phyloP scores from a whole-genome alignment of 2,113 vertebrate species.

The Piprites chloris region DNA sequence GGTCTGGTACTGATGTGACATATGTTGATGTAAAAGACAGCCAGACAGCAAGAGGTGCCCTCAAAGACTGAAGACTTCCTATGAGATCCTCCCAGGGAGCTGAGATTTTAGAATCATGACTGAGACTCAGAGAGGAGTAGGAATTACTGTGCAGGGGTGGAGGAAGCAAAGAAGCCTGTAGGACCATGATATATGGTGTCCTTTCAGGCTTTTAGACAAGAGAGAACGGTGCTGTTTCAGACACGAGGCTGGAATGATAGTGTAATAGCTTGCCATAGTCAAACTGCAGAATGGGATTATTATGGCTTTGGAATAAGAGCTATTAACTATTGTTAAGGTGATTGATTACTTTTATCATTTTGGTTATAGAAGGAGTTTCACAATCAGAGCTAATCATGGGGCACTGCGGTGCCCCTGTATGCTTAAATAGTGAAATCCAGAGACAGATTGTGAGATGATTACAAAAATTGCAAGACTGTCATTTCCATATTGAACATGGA shows the following conservation, averaged over 20 bases:
- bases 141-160: not conserved
- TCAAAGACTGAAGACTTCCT: not conserved
- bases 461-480: constrained; percentile 59
- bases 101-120: not conserved
- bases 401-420: constrained; percentile 41
- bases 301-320: constrained; percentile 46
- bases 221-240: not conserved
- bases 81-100: not conserved
- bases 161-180: not conserved
- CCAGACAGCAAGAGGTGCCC: not conserved
- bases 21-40: not conserved
- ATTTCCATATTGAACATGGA: constrained; percentile 66
- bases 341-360: constrained; percentile 68
- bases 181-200: not conserved
- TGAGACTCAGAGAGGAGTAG: not conserved
- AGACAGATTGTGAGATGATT: constrained; percentile 64
- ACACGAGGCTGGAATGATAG: constrained; percentile 44
- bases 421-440: constrained; percentile 61
- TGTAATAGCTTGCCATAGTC: constrained; percentile 43
- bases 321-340: constrained; percentile 70
- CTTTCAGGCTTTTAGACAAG: constrained; percentile 12
- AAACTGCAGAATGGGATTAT: constrained; percentile 30
- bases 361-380: constrained; percentile 62
- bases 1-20: not conserved
- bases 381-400: constrained; percentile 67